A percentile compares a stretch with the other conserved stretches of the same genome.
Evolutionary conservation across 2,113 vertebrate species (phyloP).

Genomic region (Hemichromis elongatus): DNA sequence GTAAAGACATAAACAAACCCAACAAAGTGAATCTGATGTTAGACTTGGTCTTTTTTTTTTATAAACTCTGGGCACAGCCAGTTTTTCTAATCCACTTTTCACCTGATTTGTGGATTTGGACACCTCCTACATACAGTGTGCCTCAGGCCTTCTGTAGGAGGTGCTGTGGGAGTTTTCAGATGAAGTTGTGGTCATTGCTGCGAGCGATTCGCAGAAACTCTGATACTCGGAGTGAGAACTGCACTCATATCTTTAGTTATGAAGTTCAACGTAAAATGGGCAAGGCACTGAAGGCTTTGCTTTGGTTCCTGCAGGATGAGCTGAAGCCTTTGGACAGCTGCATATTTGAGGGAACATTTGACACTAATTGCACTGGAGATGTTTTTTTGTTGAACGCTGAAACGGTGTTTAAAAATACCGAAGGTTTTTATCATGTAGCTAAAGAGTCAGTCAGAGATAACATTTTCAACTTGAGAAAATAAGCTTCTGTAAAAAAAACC

Average conservation of each 20-base stretch:
- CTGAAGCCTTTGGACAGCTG: background rate
- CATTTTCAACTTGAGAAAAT: background rate
- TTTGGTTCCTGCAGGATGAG: background rate
- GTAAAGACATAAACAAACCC: background rate
- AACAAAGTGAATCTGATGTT: background rate
- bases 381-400: background rate
- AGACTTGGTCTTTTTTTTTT: background rate
- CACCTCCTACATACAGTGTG: background rate
- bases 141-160: slow-evolving; percentile 18
- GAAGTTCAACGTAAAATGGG: background rate
- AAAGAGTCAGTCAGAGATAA: background rate
- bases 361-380: background rate
- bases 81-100: background rate
- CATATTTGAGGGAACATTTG: background rate
- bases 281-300: background rate
- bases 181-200: background rate
- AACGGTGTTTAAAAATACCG: background rate
- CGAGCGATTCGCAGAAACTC: background rate
- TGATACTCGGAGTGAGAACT: background rate
- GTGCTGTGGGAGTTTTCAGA: slow-evolving; percentile 22
- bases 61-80: background rate
- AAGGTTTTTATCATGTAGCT: background rate
- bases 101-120: background rate
- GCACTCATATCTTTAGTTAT: background rate
- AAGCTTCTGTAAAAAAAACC: background rate